A percentile compares a stretch with the other conserved stretches of the same genome.
Evolutionary conservation across 2,113 vertebrate species (phyloP).

Genomic region (Pangasianodon hypophthalmus): DNA sequence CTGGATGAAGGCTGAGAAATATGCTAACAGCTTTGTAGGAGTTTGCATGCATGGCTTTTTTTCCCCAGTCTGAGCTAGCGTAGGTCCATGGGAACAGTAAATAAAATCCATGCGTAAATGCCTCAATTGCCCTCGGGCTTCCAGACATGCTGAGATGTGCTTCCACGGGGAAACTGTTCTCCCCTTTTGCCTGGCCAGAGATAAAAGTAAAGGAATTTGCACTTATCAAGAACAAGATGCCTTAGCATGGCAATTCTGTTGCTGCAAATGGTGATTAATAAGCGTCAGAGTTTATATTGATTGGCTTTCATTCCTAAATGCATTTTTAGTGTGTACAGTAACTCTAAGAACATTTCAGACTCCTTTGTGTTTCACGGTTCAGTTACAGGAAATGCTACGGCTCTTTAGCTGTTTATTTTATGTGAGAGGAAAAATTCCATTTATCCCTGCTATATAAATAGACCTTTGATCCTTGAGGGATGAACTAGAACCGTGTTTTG

Average conservation of each 20-base stretch:
- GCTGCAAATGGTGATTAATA: conserved; percentile 10
- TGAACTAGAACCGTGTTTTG: conserved; percentile 38
- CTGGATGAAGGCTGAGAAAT: conserved; percentile 59
- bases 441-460: conserved; percentile 22
- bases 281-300: conserved; percentile 4
- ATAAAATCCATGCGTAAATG: conserved; percentile 66
- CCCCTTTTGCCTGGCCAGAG: conserved; percentile 59
- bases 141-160: conserved; percentile 58
- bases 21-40: conserved; percentile 66
- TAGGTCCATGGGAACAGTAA: conserved; percentile 75
- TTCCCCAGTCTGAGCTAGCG: conserved; percentile 50
- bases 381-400: conserved; percentile 20
- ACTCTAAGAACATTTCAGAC: background rate
- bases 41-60: conserved; percentile 51
- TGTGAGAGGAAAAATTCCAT: conserved; percentile 37
- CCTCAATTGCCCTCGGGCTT: conserved; percentile 56
- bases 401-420: conserved; percentile 41
- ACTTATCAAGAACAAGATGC: conserved; percentile 55
- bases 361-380: conserved; percentile 34
- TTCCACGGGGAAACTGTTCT: conserved; percentile 59
- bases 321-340: conserved; percentile 8
- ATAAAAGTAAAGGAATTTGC: conserved; percentile 57
- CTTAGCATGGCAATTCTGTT: conserved; percentile 20
- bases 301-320: background rate
- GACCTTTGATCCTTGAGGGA: conserved; percentile 30